These are phyloP conservation scores for Urosaurus nigricauda DNA, from an alignment of 2,797 vertebrate genomes.

Conservation along the genomic window DNA sequence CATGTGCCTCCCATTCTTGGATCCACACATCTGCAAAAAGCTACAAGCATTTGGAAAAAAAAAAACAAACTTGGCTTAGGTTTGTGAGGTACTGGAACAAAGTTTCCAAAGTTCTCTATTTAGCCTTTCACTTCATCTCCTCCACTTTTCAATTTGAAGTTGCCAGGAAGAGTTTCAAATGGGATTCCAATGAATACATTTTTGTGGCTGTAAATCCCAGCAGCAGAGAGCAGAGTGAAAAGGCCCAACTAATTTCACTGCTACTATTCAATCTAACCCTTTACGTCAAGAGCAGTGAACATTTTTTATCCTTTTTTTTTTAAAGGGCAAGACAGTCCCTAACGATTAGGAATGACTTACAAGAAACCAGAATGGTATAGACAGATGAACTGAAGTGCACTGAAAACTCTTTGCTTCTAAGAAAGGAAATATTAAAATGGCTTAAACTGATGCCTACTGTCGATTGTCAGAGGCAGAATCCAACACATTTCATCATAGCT, in stretches of 20 bases:
- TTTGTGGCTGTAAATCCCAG: neutral
- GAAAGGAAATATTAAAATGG: neutral
- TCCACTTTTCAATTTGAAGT: neutral
- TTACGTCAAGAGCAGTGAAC: neutral
- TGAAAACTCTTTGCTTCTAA: neutral
- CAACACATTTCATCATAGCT: neutral
- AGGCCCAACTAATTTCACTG: neutral
- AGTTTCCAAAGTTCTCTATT: neutral
- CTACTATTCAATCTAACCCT: neutral
- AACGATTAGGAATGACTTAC: neutral
- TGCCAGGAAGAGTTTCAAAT: neutral
- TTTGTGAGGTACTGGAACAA: neutral
- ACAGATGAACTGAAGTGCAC: neutral
- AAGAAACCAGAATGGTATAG: neutral
- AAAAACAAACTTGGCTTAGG: neutral
- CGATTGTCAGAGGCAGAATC: no score
- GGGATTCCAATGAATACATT: constrained; percentile 1
- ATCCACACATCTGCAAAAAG: neutral
- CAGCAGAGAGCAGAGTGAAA: neutral
- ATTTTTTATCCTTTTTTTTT: neutral
- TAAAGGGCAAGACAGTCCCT: neutral
- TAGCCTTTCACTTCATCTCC: neutral
- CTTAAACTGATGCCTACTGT: neutral
- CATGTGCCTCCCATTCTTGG: no score
- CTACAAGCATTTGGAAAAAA: neutral